phyloP scores from a whole-genome alignment of 2,797 vertebrate species.

The Sphenopsis melanotis region DNA sequence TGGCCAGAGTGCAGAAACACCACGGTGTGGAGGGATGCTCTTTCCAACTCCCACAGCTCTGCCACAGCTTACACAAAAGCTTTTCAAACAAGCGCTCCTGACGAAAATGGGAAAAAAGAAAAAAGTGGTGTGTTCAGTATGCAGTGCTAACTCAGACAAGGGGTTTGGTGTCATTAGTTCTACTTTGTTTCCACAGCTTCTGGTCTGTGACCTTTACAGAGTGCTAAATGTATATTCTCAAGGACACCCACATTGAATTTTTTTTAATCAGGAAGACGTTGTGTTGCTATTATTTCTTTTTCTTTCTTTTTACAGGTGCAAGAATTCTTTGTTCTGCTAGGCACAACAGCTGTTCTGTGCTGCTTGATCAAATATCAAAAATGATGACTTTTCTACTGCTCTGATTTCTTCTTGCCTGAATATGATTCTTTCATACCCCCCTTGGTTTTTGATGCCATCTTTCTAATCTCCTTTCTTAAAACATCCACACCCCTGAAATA shows the following conservation, averaged over 20 bases:
- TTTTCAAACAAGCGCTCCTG: background rate
- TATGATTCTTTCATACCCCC: background rate
- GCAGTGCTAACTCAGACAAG: background rate
- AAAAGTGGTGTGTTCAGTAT: background rate
- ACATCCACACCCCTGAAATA: background rate
- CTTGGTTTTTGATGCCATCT: background rate
- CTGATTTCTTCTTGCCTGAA: background rate
- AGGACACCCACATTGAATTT: background rate
- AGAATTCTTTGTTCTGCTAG: background rate
- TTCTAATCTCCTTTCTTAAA: background rate
- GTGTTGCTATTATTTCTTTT: background rate
- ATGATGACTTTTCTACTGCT: background rate
- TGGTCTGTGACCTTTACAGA: background rate
- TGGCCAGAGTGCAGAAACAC: rapidly evolving
- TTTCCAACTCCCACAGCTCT: background rate
- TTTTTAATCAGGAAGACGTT: background rate
- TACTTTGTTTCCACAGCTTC: background rate
- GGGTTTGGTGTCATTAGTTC: background rate
- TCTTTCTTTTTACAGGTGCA: background rate
- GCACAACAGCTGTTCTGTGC: background rate
- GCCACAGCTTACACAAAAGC: background rate
- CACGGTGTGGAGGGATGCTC: rapidly evolving
- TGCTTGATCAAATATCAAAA: background rate
- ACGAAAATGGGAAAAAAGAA: background rate
- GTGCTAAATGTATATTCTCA: background rate